Evolutionary conservation across 64 coral and sea anemone species (phyloP).

Genomic region (Actinia tenebrosa): DNA sequence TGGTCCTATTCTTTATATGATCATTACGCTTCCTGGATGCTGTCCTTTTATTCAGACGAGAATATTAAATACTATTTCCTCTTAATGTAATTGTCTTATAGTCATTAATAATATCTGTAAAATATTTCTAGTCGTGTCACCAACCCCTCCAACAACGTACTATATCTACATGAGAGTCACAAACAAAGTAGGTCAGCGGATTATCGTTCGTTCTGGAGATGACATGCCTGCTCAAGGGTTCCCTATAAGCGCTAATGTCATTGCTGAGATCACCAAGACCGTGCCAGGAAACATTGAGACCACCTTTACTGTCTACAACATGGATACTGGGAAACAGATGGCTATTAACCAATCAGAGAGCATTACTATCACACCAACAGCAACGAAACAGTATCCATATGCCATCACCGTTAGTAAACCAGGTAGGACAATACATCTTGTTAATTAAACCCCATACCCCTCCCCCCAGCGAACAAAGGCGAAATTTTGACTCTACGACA

Average conservation of each 20-base stretch:
- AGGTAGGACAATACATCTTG: slow-evolving; percentile 18
- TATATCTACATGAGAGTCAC: slow-evolving; percentile 70
- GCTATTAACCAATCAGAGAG: slow-evolving; percentile 51
- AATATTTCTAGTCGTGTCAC: slow-evolving; percentile 80
- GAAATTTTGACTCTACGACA: too few relatives aligned
- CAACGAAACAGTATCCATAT: slow-evolving; percentile 23
- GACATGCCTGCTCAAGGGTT: slow-evolving; percentile 70
- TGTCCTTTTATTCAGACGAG: too few relatives aligned
- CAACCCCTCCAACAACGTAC: slow-evolving; percentile 44
- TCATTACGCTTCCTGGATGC: too few relatives aligned
- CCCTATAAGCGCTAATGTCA: slow-evolving; percentile 32
- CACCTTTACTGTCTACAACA: slow-evolving; percentile 48
- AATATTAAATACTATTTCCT: too few relatives aligned
- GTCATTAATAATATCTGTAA: not conserved
- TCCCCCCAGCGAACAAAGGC: too few relatives aligned
- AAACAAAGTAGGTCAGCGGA: slow-evolving; percentile 49
- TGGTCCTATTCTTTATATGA: too few relatives aligned
- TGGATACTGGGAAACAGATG: slow-evolving; percentile 44
- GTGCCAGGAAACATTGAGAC: slow-evolving; percentile 45
- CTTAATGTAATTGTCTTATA: too few relatives aligned
- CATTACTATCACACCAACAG: slow-evolving; percentile 46
- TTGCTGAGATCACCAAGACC: slow-evolving; percentile 74
- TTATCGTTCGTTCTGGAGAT: slow-evolving; percentile 62
- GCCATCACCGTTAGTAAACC: slow-evolving; percentile 51
- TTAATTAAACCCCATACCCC: too few relatives aligned